Percentiles rank a stretch among this genome's conserved stretches.
Conservation (phyloP, 2,113 vertebrate species). For the Mixornis gularis region DNA sequence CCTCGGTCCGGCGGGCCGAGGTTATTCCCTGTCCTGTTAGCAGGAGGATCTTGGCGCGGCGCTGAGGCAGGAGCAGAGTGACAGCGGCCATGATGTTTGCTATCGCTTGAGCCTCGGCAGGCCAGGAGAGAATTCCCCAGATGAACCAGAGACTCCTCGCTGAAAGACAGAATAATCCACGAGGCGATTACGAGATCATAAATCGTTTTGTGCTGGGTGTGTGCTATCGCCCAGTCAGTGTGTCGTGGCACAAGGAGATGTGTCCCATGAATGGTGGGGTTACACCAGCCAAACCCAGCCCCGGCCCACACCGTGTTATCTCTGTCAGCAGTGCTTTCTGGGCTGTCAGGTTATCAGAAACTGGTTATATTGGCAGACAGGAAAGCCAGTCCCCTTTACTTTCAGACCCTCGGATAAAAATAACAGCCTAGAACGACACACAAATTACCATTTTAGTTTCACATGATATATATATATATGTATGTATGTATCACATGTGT, state of each 20-base stretch:
- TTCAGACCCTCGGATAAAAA: not conserved
- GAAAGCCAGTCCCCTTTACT: not conserved
- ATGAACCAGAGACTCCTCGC: not conserved
- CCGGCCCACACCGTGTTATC: fast-evolving
- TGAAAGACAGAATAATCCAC: not conserved
- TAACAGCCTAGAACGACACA: not conserved
- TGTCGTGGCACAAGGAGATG: fast-evolving
- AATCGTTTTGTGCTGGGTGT: not conserved
- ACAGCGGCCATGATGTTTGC: not conserved
- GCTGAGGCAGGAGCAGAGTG: not conserved
- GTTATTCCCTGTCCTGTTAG: not conserved
- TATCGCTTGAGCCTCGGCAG: not conserved
- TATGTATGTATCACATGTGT: no score
- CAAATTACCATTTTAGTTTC: not conserved
- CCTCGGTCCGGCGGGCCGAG: not conserved
- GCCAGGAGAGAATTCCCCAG: not conserved
- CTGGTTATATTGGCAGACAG: not conserved
- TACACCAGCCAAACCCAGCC: not conserved
- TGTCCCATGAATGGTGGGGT: no score
- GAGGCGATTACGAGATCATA: fast-evolving
- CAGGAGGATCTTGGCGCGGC: not conserved
- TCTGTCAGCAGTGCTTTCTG: not conserved
- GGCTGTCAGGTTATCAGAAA: not conserved
- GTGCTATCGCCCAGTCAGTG: fast-evolving
- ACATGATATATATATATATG: not conserved